These are phyloP conservation scores for Cephus cinctus DNA, from an alignment of 1,140 invertebrate genomes.

Conservation along the genomic window DNA sequence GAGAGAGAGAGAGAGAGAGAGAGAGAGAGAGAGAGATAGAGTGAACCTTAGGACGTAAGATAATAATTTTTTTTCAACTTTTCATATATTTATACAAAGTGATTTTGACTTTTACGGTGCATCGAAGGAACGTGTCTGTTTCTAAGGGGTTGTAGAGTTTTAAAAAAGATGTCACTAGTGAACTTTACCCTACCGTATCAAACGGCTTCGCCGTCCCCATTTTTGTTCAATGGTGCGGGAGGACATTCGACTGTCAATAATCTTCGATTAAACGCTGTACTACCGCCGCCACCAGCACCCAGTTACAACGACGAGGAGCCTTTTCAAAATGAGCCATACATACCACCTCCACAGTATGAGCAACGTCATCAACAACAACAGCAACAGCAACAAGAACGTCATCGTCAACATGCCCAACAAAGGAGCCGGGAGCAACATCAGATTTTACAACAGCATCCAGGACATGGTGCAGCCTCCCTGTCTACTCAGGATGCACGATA, in stretches of 20 bases:
- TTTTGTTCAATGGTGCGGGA: conserved; percentile 30
- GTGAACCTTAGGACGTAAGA: too few relatives aligned
- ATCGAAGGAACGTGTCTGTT: too few relatives aligned
- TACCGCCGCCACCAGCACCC: conserved; percentile 30
- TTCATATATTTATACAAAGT: too few relatives aligned
- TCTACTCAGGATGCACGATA: conserved; percentile 28
- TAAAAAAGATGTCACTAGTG: conserved; percentile 40
- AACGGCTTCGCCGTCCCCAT: conserved; percentile 38
- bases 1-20: too few relatives aligned
- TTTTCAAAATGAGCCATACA: conserved; percentile 38
- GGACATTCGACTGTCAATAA: conserved; percentile 34
- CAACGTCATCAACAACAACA: conserved; percentile 34
- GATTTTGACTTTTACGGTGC: too few relatives aligned
- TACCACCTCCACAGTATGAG: conserved; percentile 21
- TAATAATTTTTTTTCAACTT: too few relatives aligned
- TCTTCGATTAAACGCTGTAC: conserved; percentile 37
- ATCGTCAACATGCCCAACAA: conserved; percentile 12
- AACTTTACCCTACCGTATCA: conserved; percentile 49
- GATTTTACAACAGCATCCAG: conserved; percentile 13
- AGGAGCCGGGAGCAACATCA: conserved; percentile 20
- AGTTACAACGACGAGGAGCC: conserved; percentile 29
- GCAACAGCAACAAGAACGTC: conserved; percentile 15
- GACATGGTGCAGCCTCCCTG: conserved; percentile 20
- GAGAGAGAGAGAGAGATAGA: too few relatives aligned
- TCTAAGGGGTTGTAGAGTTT: too few relatives aligned